These are phyloP conservation scores for Rhodophaea formosa DNA, from an alignment of 2,888 invertebrate species.

Conservation along the genomic window DNA sequence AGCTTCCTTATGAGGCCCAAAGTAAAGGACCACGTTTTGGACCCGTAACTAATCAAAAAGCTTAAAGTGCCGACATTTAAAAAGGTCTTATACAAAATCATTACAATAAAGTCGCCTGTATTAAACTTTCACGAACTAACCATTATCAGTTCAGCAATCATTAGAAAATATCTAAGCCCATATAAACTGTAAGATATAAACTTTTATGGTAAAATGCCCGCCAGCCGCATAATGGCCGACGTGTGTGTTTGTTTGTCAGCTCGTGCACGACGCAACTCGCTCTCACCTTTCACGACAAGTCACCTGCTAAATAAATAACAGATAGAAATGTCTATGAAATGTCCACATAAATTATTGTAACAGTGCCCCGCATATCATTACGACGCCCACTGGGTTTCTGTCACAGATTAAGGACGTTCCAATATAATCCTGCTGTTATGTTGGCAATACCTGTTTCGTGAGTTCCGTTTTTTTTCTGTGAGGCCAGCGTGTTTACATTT, in stretches of 20 bases:
- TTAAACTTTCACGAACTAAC: neutral
- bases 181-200: slow-evolving; percentile 20
- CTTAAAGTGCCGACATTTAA: no score
- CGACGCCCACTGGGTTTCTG: slow-evolving; percentile 37
- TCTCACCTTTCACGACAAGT: slow-evolving; percentile 37
- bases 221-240: slow-evolving; percentile 18
- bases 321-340: slow-evolving; percentile 59
- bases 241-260: slow-evolving; percentile 27
- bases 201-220: slow-evolving; percentile 24
- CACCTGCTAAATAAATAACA: slow-evolving; percentile 61
- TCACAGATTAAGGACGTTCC: slow-evolving; percentile 24
- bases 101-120: neutral
- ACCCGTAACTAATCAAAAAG: no score
- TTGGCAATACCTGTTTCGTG: slow-evolving; percentile 18
- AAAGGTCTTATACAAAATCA: no score
- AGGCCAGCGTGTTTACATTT: slow-evolving; percentile 3
- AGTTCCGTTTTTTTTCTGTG: neutral
- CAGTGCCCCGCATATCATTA: slow-evolving; percentile 44
- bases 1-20: no score
- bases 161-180: slow-evolving; percentile 16
- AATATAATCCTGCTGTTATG: slow-evolving; percentile 17
- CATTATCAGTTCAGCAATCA: slow-evolving; percentile 10
- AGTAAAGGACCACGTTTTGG: no score
- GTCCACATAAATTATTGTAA: slow-evolving; percentile 59
- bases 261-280: slow-evolving; percentile 18